Evolutionary conservation across 2,888 invertebrate species (phyloP), one percentile per base, ranked within the genome.

Genomic region (Tholera decimalis): DNA sequence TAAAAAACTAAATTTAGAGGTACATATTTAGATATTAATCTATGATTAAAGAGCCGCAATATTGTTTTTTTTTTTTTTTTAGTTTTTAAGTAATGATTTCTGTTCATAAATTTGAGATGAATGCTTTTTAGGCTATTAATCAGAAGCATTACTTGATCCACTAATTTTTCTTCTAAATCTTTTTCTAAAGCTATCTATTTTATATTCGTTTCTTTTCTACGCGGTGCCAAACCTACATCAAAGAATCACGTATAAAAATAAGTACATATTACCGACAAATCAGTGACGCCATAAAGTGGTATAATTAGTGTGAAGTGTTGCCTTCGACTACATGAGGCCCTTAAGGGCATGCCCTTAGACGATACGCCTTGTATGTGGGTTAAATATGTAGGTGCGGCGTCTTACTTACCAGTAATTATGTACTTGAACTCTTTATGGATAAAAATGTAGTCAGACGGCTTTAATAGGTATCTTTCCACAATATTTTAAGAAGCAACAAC

Each of bases 381-480:
- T 64, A 75, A 68, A 57, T 22, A 80, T 64, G 58, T 64, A 73
- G 56, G 60, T 49, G 67, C 61, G 50, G 47, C 35, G 57, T 58
- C 44, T 60, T 26, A 61, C 24, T 39, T 30, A 6, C 18, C 11
- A 49, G 43, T 65, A 57, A 67, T 60, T 70, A 66, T 49, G 51
- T 73, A 62, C 62, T 79, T 81, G 66, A 79, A 73, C 64, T 79
- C 39, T 67, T 61, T 70, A 81, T 59, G 66, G 79, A 43, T 61
- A 66, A 65, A 57, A 61, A 62, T 54, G 46, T 44, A 30, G 58
- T 41, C 33, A 46, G 5, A 54, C 8, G 7, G 22, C 33, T 15
- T 30, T 30, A 18, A 47, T 15, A 24, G 8, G 8, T 1, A 5
- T 24, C 15, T 39, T 18, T 44, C 0, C 2, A n/a, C 8, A n/a